phyloP scores from a whole-genome alignment of 2,797 vertebrate species.

The Syngnathus rostellatus region DNA sequence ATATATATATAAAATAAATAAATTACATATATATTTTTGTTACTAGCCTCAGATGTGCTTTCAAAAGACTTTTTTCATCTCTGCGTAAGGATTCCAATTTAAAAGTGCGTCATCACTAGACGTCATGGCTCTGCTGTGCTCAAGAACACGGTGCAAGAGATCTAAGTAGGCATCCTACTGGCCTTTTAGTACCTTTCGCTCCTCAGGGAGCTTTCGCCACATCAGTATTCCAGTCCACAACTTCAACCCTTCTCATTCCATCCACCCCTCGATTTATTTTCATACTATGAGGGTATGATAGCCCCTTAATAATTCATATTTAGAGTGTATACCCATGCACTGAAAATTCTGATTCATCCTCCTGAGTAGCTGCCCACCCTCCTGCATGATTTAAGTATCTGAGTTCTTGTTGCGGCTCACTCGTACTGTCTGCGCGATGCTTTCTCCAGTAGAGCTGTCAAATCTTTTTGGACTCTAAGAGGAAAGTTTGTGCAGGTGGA shows the following conservation, averaged over 20 bases:
- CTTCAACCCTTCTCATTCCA: conserved; percentile 59
- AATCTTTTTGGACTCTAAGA: conserved; percentile 47
- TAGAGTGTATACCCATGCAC: conserved; percentile 74
- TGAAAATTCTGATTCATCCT: conserved; percentile 83
- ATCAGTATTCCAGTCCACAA: conserved; percentile 69
- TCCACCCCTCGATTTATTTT: conserved; percentile 73
- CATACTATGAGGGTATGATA: conserved; percentile 76
- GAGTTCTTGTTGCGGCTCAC: conserved; percentile 56
- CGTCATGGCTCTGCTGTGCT: conserved; percentile 37
- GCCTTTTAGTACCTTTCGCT: conserved; percentile 51
- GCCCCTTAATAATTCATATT: conserved; percentile 78
- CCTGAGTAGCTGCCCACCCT: conserved; percentile 66
- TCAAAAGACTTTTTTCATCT: neutral
- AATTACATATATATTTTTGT: neutral
- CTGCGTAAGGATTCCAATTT: neutral
- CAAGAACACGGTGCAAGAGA: conserved; percentile 34
- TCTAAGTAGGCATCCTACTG: conserved; percentile 37
- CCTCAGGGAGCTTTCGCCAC: conserved; percentile 46
- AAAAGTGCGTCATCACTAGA: neutral
- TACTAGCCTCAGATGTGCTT: neutral
- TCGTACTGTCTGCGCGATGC: conserved; percentile 41
- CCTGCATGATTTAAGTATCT: conserved; percentile 73
- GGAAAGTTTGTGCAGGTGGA: conserved; percentile 52
- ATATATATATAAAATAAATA: too few relatives aligned
- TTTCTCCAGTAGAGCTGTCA: conserved; percentile 64